A percentile compares a stretch with the other conserved stretches of the same genome.
phyloP scores from a whole-genome alignment of 1,140 invertebrate genomes.

The Pseudobourletiella spinata region DNA sequence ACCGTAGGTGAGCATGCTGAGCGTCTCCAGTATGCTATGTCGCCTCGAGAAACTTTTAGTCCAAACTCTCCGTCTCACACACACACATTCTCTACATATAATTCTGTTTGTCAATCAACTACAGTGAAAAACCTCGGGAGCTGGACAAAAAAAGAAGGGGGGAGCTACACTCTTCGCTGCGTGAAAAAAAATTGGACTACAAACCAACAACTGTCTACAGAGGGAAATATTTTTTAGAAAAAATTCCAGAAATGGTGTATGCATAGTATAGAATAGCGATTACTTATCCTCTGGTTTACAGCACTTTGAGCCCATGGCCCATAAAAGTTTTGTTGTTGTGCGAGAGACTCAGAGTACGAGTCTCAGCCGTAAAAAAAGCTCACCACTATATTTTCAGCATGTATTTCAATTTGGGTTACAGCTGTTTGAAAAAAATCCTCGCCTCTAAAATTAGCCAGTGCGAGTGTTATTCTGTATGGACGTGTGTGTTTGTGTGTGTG shows the following conservation, averaged over 20 bases:
- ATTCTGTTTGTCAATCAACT: too few species aligned
- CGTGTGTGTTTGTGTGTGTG: too few species aligned
- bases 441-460: conserved; percentile 10
- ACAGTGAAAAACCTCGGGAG: not conserved
- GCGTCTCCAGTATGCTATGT: too few species aligned
- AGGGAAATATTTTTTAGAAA: too few species aligned
- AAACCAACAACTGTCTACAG: not conserved
- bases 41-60: not conserved
- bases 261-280: not conserved
- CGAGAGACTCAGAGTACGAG: conserved; percentile 11
- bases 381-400: not conserved
- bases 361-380: not conserved
- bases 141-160: not conserved
- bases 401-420: conserved; percentile 11
- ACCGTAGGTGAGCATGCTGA: not conserved
- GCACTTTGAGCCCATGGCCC: conserved; percentile 5
- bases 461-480: too few species aligned
- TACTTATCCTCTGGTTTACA: conserved; percentile 11
- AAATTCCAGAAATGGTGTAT: too few species aligned
- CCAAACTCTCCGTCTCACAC: too few species aligned
- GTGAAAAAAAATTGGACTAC: not conserved
- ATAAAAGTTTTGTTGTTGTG: conserved; percentile 9
- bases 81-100: not conserved
- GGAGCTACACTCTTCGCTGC: too few species aligned
- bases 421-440: conserved; percentile 9